These are phyloP conservation scores for Anguilla obscura DNA, from an alignment of 2,797 vertebrate species.

Conservation along the genomic window DNA sequence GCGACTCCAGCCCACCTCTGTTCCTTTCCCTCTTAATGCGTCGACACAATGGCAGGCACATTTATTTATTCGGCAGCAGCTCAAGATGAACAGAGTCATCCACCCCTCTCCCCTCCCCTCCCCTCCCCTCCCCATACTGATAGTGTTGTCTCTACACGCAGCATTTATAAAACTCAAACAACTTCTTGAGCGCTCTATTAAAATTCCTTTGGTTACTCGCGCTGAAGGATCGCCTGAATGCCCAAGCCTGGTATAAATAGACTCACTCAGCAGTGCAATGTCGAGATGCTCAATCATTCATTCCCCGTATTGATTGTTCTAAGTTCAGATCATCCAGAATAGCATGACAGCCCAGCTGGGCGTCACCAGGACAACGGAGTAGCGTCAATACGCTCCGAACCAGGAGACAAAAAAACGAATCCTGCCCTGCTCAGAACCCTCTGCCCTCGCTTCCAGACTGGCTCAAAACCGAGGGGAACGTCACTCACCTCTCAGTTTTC, in stretches of 20 bases:
- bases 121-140: neutral
- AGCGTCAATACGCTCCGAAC: neutral
- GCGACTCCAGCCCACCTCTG: too few relatives aligned
- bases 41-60: too few relatives aligned
- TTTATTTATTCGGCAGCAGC: too few relatives aligned
- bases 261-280: neutral
- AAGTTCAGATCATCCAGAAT: neutral
- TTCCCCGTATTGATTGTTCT: neutral
- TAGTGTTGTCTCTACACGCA: neutral
- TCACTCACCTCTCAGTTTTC: conserved; percentile 85
- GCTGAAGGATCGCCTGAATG: neutral
- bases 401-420: neutral
- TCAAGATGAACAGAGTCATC: too few relatives aligned
- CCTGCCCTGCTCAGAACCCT: neutral
- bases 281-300: neutral
- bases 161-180: neutral
- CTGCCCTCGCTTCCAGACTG: neutral
- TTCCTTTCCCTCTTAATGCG: too few relatives aligned
- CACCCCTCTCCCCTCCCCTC: too few relatives aligned
- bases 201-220: neutral
- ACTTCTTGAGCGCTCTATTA: neutral
- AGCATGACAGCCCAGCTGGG: neutral
- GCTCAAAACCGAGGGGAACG: neutral
- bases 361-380: neutral
- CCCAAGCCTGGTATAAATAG: neutral